These are phyloP conservation scores for Pantala flavescens DNA, from an alignment of 1,140 invertebrate species.

Conservation along the genomic window DNA sequence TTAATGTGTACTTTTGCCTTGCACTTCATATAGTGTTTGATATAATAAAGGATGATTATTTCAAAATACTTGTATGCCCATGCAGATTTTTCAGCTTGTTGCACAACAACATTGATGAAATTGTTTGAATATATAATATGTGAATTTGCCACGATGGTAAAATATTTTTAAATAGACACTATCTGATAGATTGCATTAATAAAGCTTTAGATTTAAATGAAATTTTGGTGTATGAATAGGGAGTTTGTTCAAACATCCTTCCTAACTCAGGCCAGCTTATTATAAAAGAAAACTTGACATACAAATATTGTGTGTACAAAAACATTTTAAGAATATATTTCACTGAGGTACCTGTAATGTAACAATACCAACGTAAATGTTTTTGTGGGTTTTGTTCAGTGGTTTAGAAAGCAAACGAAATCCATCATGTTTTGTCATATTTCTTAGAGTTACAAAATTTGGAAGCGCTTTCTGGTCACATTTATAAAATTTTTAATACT, in stretches of 20 bases:
- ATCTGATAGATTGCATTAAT: neutral
- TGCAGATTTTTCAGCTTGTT: neutral
- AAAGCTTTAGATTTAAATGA: neutral
- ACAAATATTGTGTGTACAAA: neutral
- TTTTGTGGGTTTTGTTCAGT: neutral
- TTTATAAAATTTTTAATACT: too few relatives aligned
- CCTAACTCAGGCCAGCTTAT: neutral
- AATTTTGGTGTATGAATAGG: neutral
- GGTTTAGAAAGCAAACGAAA: too few relatives aligned
- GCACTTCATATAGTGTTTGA: conserved; percentile 6
- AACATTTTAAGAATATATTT: neutral
- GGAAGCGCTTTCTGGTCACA: too few relatives aligned
- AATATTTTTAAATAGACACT: neutral
- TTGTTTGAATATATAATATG: neutral
- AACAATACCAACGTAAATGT: neutral
- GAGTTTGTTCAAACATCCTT: neutral
- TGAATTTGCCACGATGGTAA: neutral
- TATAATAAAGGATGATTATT: conserved; percentile 4
- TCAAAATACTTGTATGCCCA: neutral
- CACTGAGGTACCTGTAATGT: neutral
- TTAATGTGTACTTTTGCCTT: neutral
- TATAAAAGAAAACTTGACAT: neutral
- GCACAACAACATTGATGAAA: neutral
- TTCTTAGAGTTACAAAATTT: too few relatives aligned
- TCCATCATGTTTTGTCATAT: too few relatives aligned